Evolutionary conservation across 37 sponge, comb jelly and placozoan genomes (phyloP), one percentile per base, ranked within the genome.

Genomic region (Crambe crambe): DNA sequence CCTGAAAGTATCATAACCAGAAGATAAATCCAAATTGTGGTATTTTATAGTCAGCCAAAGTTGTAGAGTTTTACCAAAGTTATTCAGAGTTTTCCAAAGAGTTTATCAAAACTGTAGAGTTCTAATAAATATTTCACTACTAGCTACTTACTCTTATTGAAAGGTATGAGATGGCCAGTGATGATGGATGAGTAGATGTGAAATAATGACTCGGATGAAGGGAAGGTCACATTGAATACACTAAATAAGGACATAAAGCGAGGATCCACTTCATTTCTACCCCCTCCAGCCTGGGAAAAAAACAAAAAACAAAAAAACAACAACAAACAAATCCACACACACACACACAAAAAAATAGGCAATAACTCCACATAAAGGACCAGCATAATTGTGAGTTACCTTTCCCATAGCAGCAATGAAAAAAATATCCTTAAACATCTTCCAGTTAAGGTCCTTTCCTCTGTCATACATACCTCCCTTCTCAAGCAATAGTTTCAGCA

Each of bases 401-500:
- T 98, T 98, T 63, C 99, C 99, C 99, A 98, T 98, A 51, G 99
- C 96, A 37, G 99, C 96, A 10, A 96, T 60, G 71, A 97, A 93
- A 59, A 86, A 59, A 56, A 98, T 89, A 70, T 98, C 99, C 77
- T 94, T 91, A 79, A 92, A 89, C n/a, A 78, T 43, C 83, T 96
- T 94, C 95, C 97, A 96, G 78, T 91, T 91, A 66, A 98, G 86
- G 81, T 98, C 99, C 47, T 98, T 98, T 12, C 99, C 97, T 75
- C 99, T 69, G 63, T 98, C 97, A 71, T 94, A 98, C 99, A 98
- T 91, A 22, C 99, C 99, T 67, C 97, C 97, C 43, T 86, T 85
- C 75, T 96, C 97, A 40, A 96, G 89, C 64, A 98, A 87, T 35
- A 98, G 85, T 56, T 98, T 98, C 38, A 98, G 83, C 42, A 98